These are phyloP conservation scores for Habropoda laboriosa DNA, from an alignment of 1,140 invertebrate species.

Conservation along the genomic window DNA sequence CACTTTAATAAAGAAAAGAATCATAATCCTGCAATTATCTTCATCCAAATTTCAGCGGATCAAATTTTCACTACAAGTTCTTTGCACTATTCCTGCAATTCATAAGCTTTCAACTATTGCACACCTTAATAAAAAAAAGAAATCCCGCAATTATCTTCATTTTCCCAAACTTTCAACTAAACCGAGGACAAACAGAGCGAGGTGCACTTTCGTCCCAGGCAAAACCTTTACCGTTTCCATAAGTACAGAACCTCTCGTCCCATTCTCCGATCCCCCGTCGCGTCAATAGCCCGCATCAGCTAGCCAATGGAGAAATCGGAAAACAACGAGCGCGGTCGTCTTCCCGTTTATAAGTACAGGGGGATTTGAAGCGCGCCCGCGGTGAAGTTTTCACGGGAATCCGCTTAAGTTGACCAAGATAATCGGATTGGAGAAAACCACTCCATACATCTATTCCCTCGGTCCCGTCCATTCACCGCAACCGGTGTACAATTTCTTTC, in stretches of 20 bases:
- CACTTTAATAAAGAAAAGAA: too few relatives aligned
- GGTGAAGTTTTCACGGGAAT: constrained; percentile 57
- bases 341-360: constrained; percentile 55
- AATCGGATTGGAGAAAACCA: constrained; percentile 65
- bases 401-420: constrained; percentile 63
- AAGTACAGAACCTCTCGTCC: background rate
- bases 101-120: too few relatives aligned
- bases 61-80: too few relatives aligned
- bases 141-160: too few relatives aligned
- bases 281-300: background rate
- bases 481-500: constrained; percentile 19
- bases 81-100: too few relatives aligned
- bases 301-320: constrained; percentile 25
- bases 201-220: too few relatives aligned
- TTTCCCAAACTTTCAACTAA: too few relatives aligned
- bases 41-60: too few relatives aligned
- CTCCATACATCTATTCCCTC: constrained; percentile 28
- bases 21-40: too few relatives aligned
- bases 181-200: too few relatives aligned
- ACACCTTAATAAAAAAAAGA: too few relatives aligned
- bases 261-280: background rate
- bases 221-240: background rate
- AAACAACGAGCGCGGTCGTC: constrained; percentile 44
- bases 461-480: constrained; percentile 35
- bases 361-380: constrained; percentile 48